phyloP scores from a whole-genome alignment of 2,888 invertebrate genomes.

The Gryllus longicercus region DNA sequence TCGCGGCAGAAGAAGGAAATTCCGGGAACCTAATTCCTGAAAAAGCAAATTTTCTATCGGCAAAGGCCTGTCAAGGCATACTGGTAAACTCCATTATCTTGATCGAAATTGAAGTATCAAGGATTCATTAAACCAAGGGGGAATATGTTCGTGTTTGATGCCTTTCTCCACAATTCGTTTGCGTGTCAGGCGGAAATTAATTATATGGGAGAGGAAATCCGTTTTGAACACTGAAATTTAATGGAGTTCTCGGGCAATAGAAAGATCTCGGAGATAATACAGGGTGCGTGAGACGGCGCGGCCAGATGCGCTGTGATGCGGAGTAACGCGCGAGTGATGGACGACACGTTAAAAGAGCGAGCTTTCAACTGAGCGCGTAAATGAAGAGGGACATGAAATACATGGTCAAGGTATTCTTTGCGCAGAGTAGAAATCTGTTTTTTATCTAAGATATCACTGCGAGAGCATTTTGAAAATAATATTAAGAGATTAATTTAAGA shows the following conservation, averaged over 20 bases:
- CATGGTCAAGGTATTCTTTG: no score
- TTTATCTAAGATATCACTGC: no score
- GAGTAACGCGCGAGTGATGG: not conserved
- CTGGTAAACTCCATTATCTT: not conserved
- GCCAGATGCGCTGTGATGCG: not conserved
- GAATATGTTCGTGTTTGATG: conserved; percentile 4
- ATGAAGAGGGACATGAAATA: no score
- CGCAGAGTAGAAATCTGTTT: no score
- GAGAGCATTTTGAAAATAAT: no score
- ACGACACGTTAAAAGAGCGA: not conserved
- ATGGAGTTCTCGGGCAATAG: not conserved
- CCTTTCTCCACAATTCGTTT: not conserved
- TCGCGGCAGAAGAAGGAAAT: no score
- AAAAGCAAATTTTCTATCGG: no score
- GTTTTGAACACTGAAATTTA: not conserved
- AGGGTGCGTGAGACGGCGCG: not conserved
- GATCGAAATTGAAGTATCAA: not conserved
- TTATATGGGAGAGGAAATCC: conserved; percentile 7
- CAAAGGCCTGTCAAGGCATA: no score
- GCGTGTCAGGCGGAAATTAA: not conserved
- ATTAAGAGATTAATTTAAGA: no score
- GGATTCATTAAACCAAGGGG: not conserved
- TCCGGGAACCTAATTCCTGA: no score
- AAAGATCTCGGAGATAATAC: not conserved
- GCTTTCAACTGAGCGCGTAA: not conserved